phyloP scores from a whole-genome alignment of 2,113 vertebrate genomes.

The Paramisgurnus dabryanus region DNA sequence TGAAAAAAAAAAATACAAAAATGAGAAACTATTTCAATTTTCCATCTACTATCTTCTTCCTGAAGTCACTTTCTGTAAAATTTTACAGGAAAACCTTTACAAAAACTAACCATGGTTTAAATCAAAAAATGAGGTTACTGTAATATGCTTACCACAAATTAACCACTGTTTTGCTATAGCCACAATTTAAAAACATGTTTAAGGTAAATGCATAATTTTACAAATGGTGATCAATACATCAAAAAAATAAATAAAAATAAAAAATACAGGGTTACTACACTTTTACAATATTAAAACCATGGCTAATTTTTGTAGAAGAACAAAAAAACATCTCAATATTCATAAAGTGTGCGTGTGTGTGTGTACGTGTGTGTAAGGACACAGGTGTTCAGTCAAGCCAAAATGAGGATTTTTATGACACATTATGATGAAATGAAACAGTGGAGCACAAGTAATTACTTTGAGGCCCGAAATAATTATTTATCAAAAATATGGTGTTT shows the following conservation, averaged over 20 bases:
- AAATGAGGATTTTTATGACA: background rate
- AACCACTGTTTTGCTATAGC: too few species aligned
- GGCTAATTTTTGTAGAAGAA: too few species aligned
- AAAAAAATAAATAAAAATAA: too few species aligned
- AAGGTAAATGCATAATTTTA: too few species aligned
- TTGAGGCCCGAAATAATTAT: background rate
- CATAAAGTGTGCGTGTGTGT: slow-evolving; percentile 1
- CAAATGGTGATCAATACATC: too few species aligned
- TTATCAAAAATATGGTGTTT: background rate
- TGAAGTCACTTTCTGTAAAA: background rate
- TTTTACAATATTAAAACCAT: too few species aligned
- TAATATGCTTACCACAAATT: too few species aligned
- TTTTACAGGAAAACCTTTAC: background rate
- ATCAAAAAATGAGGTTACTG: too few species aligned
- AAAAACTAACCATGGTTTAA: too few species aligned
- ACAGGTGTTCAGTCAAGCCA: background rate
- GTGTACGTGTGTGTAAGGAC: background rate
- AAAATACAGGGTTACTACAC: too few species aligned
- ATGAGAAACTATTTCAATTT: slow-evolving; percentile 37
- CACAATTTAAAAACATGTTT: too few species aligned
- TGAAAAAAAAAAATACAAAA: slow-evolving; percentile 43
- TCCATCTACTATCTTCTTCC: background rate
- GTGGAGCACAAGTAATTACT: background rate
- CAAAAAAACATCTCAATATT: slow-evolving; percentile 5
- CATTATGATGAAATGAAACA: background rate